phyloP scores from a whole-genome alignment of 2,888 invertebrate genomes.

The Scaptomyza cyrtandrae region DNA sequence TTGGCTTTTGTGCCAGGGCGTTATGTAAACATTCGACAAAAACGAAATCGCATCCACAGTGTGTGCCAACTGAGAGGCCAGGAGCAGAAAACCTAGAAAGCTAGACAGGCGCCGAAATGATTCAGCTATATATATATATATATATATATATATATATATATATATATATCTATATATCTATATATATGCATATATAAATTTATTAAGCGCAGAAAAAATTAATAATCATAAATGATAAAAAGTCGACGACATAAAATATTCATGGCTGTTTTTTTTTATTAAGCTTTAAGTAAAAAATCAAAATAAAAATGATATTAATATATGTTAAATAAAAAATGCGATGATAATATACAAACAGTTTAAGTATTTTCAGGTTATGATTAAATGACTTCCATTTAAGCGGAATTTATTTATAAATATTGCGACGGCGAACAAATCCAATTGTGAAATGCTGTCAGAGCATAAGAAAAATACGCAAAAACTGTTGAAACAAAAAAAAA shows the following conservation, averaged over 20 bases:
- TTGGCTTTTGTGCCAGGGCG: slow-evolving; percentile 77
- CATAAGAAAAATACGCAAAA: not conserved
- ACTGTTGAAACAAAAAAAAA: not conserved
- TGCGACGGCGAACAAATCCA: not conserved
- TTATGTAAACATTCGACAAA: slow-evolving; percentile 72
- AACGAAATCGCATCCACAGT: slow-evolving; percentile 57
- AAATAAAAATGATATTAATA: slow-evolving; percentile 1
- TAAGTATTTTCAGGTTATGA: not conserved
- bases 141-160: slow-evolving; percentile 53
- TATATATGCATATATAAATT: slow-evolving; percentile 39
- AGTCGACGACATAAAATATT: slow-evolving; percentile 9
- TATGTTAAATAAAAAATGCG: not conserved
- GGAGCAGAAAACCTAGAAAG: slow-evolving; percentile 31
- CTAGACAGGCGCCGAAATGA: slow-evolving; percentile 55
- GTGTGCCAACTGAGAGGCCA: slow-evolving; percentile 22
- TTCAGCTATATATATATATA: slow-evolving; percentile 51
- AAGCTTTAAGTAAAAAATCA: slow-evolving; percentile 2
- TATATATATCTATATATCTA: too few species aligned
- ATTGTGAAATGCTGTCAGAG: not conserved
- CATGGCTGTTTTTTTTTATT: slow-evolving; percentile 1
- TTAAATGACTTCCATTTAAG: not conserved
- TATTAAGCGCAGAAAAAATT: slow-evolving; percentile 49
- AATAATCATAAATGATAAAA: slow-evolving; percentile 9
- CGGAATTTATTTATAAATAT: not conserved
- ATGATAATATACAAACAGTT: not conserved